Evolutionary conservation across 2,888 invertebrate species (phyloP).

Genomic region (Agrotis puta): DNA sequence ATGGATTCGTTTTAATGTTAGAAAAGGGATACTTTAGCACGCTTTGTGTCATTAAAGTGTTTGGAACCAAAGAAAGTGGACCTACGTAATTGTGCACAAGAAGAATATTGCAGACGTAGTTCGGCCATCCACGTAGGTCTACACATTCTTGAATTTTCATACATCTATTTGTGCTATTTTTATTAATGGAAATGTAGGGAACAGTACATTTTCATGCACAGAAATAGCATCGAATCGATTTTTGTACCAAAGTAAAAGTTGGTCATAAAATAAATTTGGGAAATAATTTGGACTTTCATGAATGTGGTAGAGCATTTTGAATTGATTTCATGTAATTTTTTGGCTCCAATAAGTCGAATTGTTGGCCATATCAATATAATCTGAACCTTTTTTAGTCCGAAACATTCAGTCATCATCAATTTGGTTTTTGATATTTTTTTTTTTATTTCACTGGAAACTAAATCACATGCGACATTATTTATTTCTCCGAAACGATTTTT

Average conservation of each 20-base stretch:
- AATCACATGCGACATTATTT: constrained; percentile 18
- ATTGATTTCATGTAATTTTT: too few species aligned
- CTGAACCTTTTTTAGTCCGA: neutral
- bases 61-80: too few species aligned
- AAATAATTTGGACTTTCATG: too few species aligned
- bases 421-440: neutral
- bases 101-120: neutral
- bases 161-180: too few species aligned
- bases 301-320: too few species aligned
- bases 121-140: too few species aligned
- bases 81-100: too few species aligned
- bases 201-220: too few species aligned
- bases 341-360: neutral
- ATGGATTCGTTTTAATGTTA: constrained; percentile 37
- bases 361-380: neutral
- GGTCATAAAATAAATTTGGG: too few species aligned
- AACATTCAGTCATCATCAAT: neutral
- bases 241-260: too few species aligned
- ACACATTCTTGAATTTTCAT: neutral
- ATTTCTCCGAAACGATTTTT: constrained; percentile 51
- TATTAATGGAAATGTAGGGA: too few species aligned
- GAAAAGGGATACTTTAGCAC: neutral
- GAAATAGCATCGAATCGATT: too few species aligned
- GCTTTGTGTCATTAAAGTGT: constrained; percentile 4
- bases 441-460: constrained; percentile 4